phyloP scores from a whole-genome alignment of 2,797 vertebrate species.

The Scyliorhinus canicula region DNA sequence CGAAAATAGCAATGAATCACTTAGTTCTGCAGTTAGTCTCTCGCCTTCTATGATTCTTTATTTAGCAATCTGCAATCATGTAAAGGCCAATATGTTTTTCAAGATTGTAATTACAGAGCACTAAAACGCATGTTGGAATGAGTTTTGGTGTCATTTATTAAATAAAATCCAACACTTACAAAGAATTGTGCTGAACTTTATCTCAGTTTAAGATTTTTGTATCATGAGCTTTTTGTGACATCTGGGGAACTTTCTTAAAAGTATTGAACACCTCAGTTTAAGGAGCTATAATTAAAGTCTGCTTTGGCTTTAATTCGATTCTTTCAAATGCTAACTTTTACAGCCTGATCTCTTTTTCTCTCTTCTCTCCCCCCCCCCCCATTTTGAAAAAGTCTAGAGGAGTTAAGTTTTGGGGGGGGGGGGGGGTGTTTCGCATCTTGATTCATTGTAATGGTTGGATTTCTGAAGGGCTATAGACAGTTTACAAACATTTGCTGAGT shows the following conservation, averaged over 20 bases:
- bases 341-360: not conserved
- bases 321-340: not conserved
- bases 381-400: not conserved
- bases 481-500: not conserved
- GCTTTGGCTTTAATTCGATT: not conserved
- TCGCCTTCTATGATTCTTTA: not conserved
- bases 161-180: slow-evolving; percentile 9
- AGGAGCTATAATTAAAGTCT: not conserved
- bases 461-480: not conserved
- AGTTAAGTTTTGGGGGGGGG: not conserved
- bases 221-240: not conserved
- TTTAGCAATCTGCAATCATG: slow-evolving; percentile 5
- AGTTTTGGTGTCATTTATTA: slow-evolving; percentile 10
- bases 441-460: slow-evolving; percentile 6
- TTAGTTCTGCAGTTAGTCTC: not conserved
- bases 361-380: not conserved
- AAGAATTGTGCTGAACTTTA: slow-evolving; percentile 21
- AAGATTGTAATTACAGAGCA: not conserved
- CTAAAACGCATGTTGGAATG: not conserved
- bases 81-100: slow-evolving; percentile 7
- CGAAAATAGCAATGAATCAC: slow-evolving; percentile 29
- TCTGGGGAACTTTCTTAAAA: not conserved
- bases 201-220: not conserved
- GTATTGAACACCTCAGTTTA: not conserved
- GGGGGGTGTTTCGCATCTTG: not conserved